phyloP scores from a whole-genome alignment of 2,888 invertebrate species.

The Prenolepis imparis region DNA sequence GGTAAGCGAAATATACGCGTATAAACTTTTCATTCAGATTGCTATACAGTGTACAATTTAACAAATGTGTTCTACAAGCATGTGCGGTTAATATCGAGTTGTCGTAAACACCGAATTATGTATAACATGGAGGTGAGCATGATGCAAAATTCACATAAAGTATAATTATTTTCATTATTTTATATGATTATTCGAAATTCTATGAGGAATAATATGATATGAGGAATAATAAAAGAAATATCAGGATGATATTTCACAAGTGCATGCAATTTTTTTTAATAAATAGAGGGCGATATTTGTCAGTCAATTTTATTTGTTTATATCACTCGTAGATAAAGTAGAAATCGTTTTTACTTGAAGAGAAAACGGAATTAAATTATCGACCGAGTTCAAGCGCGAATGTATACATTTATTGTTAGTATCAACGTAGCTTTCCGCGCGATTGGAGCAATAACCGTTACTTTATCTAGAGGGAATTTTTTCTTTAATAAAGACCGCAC shows the following conservation, averaged over 20 bases:
- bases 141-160: too few species aligned
- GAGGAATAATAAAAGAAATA: too few species aligned
- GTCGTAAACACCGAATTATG: neutral
- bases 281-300: constrained; percentile 13
- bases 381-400: neutral
- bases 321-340: neutral
- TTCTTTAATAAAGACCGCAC: too few species aligned
- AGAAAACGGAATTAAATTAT: neutral
- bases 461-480: neutral
- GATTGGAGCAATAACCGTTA: neutral
- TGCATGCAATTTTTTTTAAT: neutral
- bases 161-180: too few species aligned
- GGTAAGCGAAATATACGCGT: neutral
- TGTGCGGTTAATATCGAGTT: neutral
- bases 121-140: neutral
- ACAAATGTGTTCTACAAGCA: neutral
- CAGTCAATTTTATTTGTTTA: neutral
- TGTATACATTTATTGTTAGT: neutral
- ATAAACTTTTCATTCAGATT: neutral
- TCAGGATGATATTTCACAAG: neutral
- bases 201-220: too few species aligned
- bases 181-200: too few species aligned
- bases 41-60: neutral
- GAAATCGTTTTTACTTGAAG: neutral
- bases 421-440: neutral